phyloP scores from a whole-genome alignment of 2,113 vertebrate species.

The Apistogramma diplotaenia region DNA sequence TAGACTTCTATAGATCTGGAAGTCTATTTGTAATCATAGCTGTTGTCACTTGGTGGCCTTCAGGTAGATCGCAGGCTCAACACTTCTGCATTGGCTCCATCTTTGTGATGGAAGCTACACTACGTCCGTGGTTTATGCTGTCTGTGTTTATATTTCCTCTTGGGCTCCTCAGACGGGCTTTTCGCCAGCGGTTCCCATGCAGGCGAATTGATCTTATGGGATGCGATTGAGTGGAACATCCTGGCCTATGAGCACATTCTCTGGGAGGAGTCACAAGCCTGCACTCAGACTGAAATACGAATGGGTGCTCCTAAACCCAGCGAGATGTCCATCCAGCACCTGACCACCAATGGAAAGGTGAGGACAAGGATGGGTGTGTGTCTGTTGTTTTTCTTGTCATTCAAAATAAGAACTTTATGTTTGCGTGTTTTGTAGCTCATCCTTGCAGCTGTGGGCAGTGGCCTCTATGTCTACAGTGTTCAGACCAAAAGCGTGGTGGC shows the following conservation, averaged over 20 bases:
- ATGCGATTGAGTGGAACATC: conserved; percentile 84
- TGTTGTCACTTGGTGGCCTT: not conserved
- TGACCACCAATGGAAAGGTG: conserved; percentile 88
- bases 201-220: conserved; percentile 93
- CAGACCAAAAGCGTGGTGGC: conserved; percentile 85
- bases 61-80: not conserved
- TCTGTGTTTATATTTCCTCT: not conserved
- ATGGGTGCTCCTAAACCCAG: conserved; percentile 83
- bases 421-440: conserved; percentile 74
- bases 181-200: conserved; percentile 90
- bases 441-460: conserved; percentile 90
- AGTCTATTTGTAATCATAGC: not conserved
- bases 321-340: conserved; percentile 87
- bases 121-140: not conserved
- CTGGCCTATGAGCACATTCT: conserved; percentile 83
- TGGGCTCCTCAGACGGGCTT: conserved; percentile 47
- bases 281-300: conserved; percentile 83
- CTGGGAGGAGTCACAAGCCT: conserved; percentile 82
- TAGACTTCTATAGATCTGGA: not conserved
- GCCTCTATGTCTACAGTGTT: conserved; percentile 90
- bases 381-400: not conserved
- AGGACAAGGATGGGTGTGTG: not conserved
- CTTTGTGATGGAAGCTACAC: not conserved
- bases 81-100: not conserved
- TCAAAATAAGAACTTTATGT: not conserved